Base-by-base conservation (phyloP, 2,113 vertebrate genomes). In the Cairina moschata region DNA sequence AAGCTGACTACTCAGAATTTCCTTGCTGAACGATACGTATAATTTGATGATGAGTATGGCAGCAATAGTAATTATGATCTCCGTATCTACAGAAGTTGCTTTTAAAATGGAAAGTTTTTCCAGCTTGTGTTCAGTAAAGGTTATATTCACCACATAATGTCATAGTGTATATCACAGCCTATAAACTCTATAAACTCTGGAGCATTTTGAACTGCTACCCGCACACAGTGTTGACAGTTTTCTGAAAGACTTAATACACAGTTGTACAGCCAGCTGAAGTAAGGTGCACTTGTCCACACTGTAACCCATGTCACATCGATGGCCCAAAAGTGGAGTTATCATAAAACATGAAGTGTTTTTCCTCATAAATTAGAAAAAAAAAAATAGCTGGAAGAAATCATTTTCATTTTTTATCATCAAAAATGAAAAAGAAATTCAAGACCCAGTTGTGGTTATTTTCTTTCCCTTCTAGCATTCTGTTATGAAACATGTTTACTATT, bases 401-500 rank as follows among this genome's bases (percentile, higher is more conserved):
- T 75, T 60, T 7, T 31, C 7, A 60, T n/a, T 72, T 93, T 91
- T 93, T 88, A 11, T 40, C 18, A 46, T 88, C 5, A 77, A 74
- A 90, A 92, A 63, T 34, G 12, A 46, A 58, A 77, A 81, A 94
- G 25, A 67, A 63, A 67, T 78, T 93, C 40, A 92, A 81, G 60
- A 63, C 20, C 14, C 9, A 63, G 26, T 25, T 83, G 28, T 1
- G 1, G 80, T 79, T 91, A 56, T 76, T 86, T 91, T 76, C 12
- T 29, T 90, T 73, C 8, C n/a, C 17, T 94, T 90, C 59, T 73
- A 92, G n/a, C 13, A 78, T 88, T 92, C 68, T 78, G 42, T 92
- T 92, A 88, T 90, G 91, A 93, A 93, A 97, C 83, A 67, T 78
- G 65, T 95, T 83, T 74, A 56, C 60, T 74, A 31, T 77, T 92